Base-by-base conservation (phyloP, 2,888 invertebrate genomes). In the Dorcus parallelipipedus region DNA sequence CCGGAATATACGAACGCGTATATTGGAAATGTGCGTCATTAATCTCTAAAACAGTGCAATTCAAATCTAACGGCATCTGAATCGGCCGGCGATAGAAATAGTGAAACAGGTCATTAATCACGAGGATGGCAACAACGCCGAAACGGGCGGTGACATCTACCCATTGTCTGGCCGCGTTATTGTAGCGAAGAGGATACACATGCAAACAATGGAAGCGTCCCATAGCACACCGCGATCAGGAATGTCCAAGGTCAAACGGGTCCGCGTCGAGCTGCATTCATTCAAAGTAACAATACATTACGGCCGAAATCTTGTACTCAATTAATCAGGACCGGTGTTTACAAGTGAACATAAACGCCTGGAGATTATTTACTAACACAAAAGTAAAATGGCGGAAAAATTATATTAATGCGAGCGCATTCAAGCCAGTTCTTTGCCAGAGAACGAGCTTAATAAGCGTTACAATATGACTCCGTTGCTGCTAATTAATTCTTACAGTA, bases 21-120 rank as follows among this genome's bases (percentile, higher is more conserved):
- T 33, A 33, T 33, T 33, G 45, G 9, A 20, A 45, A 45, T 20
- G 45, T 17, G 17, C 20, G 23, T 23, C 54, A 62, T 62, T 62
- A 62, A 62, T 62, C 62, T 62, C 59, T 59, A 57, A 62, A 62
- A 59, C 62, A 56, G 57, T 57, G 50, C 56, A 59, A 62, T 59
- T 62, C 56, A 52, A 56, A 40, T 59, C 54, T 62, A 62, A 62
- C 59, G 59, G 59, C 54, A 59, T 62, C 59, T 59, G 59, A 62
- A 62, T 59, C 54, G 59, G 45, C 54, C 52, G 14, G 41, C 14
- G 41, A 59, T 53, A 45, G 54, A 58, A 52, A 52, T 59, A 59
- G 54, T 56, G 52, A 39, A 47, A 51, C 54, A 17, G 51, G 54
- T 61, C 51, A 52, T 62, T 59, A 59, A 59, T 59, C 49, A 54